Base-by-base conservation (phyloP, 2,113 vertebrate genomes). In the Perccottus glenii region DNA sequence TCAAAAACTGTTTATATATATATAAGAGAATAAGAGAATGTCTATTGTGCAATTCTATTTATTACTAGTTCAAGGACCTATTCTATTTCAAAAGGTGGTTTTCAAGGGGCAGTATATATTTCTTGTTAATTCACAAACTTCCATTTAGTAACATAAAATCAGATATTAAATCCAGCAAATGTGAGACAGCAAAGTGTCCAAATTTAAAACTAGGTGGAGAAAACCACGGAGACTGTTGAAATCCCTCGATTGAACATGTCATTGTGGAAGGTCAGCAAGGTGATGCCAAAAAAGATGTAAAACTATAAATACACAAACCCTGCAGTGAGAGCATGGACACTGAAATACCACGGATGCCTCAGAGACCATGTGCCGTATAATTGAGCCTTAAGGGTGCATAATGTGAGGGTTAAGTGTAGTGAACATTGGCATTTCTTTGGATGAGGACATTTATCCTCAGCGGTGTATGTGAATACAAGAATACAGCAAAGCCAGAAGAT, bases 261-360 rank as follows among this genome's bases (percentile, higher is more conserved):
- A 74, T 84, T 80, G 71, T 52, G 62, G 73, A 77, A 58, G 86
- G 85, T 83, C 73, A 64, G 48, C 15, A 46, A 81, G 83, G 72
- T 82, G 73, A 83, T 52, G 56, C 67, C 70, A 46, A 79, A 79
- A 81, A 84, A 80, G 79, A 90, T 82, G 81, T 75, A 51, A 75
- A 81, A 82, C 85, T 90, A 88, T 85, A 87, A 87, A 90, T 90
- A 90, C 78, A 67, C 60, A 77, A 85, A 78, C 59, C 86, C 69
- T 15, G 66, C 73, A 75, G 86, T 81, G 40, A 36, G 65, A 53
- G 69, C 61, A 47, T 16, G 73, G 82, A 84, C 81, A 82, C 67
- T 40, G 45, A 83, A 77, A 83, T 87, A 82, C 65, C 10, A 58
- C 5, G 6, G 68, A 74, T 67, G 78, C 86, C 85, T 64, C 71